phyloP scores from a whole-genome alignment of 2,797 vertebrate genomes.

The Pipistrellus nathusii region DNA sequence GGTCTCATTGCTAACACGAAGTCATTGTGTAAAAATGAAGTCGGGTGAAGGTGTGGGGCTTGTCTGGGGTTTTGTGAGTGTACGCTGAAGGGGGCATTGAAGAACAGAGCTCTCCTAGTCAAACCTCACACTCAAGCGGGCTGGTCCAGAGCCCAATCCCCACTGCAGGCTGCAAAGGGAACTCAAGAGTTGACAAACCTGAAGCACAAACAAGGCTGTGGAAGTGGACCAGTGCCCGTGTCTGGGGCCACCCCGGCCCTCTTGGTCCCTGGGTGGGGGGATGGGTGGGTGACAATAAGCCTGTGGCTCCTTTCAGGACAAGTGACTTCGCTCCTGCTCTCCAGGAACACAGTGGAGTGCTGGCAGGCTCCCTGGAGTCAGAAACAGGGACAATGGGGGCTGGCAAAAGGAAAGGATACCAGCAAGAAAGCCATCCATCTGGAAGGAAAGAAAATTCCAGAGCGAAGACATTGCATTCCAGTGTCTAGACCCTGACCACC shows the following conservation, averaged over 20 bases:
- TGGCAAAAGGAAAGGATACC: not conserved
- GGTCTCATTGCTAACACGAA: not conserved
- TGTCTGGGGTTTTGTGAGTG: not conserved
- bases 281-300: not conserved
- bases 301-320: slow-evolving; percentile 7
- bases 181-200: not conserved
- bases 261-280: not conserved
- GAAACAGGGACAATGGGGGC: not conserved
- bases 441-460: not conserved
- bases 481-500: not conserved
- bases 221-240: not conserved
- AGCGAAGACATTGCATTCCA: not conserved
- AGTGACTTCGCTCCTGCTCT: not conserved
- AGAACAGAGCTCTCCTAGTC: not conserved
- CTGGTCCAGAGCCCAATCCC: not conserved
- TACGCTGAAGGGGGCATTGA: rapidly evolving
- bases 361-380: not conserved
- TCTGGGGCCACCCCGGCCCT: not conserved
- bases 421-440: not conserved
- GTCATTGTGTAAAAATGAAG: not conserved
- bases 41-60: not conserved
- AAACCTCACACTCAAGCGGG: not conserved
- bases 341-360: not conserved
- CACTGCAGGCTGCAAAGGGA: not conserved
- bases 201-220: not conserved